A percentile compares a stretch with the other conserved stretches of the same genome.
phyloP scores from a whole-genome alignment of 2,113 vertebrate species.

The human region DNA sequence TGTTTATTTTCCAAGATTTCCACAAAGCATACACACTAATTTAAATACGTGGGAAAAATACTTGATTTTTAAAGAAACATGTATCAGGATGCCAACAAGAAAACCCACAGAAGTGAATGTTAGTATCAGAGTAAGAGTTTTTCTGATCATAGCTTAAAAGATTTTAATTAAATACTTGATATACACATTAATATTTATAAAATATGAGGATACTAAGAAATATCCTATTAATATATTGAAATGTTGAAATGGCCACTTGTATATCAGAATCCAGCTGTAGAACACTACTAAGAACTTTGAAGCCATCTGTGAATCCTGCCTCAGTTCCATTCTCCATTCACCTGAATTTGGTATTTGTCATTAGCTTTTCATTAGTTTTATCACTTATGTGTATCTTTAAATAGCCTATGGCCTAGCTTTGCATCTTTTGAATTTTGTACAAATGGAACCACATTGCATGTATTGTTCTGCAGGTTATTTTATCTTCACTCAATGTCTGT shows the following conservation, averaged over 20 bases:
- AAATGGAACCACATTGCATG: neutral
- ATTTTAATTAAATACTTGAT: neutral
- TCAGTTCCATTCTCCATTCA: neutral
- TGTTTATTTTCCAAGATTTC: slow-evolving; percentile 21
- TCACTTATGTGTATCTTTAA: neutral
- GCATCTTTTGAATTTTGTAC: neutral
- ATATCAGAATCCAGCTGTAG: neutral
- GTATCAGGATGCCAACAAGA: neutral
- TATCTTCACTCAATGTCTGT: neutral
- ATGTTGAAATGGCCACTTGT: neutral
- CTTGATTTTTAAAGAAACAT: slow-evolving; percentile 1
- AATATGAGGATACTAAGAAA: neutral
- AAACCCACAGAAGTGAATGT: neutral
- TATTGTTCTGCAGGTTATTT: neutral
- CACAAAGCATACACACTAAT: neutral
- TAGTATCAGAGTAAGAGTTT: neutral
- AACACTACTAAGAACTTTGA: neutral
- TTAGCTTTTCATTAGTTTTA: neutral
- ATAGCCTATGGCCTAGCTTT: neutral
- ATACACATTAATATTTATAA: slow-evolving; percentile 6
- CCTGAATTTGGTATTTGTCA: neutral
- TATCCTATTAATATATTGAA: neutral
- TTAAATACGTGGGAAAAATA: neutral
- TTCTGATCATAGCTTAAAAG: neutral
- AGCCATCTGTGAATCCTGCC: neutral